These are phyloP conservation scores for Thalassophryne amazonica DNA, from an alignment of 2,797 vertebrate species.

Conservation along the genomic window DNA sequence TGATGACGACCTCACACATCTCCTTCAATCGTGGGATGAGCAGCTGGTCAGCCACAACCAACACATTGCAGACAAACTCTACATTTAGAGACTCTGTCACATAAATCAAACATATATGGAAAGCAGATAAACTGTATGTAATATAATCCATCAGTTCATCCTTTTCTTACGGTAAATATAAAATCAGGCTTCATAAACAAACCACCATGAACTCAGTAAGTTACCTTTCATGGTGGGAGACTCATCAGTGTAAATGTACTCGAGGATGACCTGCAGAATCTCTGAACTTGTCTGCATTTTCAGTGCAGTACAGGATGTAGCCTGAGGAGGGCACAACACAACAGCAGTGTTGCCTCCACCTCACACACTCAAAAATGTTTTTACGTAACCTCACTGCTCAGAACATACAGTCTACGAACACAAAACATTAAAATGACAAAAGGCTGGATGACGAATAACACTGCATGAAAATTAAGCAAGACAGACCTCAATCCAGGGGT, in stretches of 20 bases:
- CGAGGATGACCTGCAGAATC: slow-evolving; percentile 88
- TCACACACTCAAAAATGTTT: too few relatives aligned
- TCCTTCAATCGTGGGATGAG: slow-evolving; percentile 93
- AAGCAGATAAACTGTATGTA: too few relatives aligned
- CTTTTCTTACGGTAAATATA: not conserved
- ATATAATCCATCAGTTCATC: too few relatives aligned
- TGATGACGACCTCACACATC: slow-evolving; percentile 93
- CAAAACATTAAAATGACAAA: not conserved
- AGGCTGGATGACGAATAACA: not conserved
- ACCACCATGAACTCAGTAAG: not conserved
- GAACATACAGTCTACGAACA: too few relatives aligned
- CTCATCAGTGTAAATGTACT: slow-evolving; percentile 96
- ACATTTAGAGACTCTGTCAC: slow-evolving; percentile 86
- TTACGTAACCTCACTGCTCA: too few relatives aligned
- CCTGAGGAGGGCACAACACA: slow-evolving; percentile 70
- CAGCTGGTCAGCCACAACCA: slow-evolving; percentile 95
- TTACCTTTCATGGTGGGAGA: slow-evolving; percentile 88
- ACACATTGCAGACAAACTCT: slow-evolving; percentile 91
- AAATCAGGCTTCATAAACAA: not conserved
- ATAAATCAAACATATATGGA: too few relatives aligned
- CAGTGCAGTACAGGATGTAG: slow-evolving; percentile 87
- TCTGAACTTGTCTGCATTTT: slow-evolving; percentile 92
- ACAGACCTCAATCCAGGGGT: slow-evolving; percentile 95
- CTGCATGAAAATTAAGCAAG: not conserved
- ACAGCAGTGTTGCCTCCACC: not conserved